A percentile compares a stretch with the other conserved stretches of the same genome.
phyloP scores from a whole-genome alignment of 2,888 invertebrate species.

The Colostygia pectinataria region DNA sequence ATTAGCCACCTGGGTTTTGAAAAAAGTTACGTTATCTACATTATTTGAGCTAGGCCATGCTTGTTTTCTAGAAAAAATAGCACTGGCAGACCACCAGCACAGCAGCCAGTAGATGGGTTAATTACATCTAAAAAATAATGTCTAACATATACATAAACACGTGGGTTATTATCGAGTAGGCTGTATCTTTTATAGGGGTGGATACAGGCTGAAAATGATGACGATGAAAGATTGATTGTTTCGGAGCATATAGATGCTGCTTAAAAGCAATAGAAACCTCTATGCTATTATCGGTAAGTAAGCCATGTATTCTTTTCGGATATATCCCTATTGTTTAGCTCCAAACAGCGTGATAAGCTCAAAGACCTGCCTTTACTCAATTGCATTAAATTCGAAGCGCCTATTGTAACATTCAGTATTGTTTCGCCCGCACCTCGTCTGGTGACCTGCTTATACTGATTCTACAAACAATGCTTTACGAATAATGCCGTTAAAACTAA shows the following conservation, averaged over 20 bases:
- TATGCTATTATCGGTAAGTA: neutral
- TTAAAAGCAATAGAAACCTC: neutral
- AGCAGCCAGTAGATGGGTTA: too few relatives aligned
- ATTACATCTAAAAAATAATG: too few relatives aligned
- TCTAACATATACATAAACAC: too few relatives aligned
- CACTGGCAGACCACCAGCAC: too few relatives aligned
- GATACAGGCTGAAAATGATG: too few relatives aligned
- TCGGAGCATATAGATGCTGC: neutral
- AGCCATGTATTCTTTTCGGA: neutral
- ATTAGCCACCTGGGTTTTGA: too few relatives aligned
- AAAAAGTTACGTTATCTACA: too few relatives aligned
- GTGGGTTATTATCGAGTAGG: too few relatives aligned
- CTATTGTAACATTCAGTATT: conserved; percentile 38
- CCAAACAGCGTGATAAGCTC: conserved; percentile 18
- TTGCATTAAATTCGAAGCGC: conserved; percentile 30
- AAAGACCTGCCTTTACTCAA: conserved; percentile 28
- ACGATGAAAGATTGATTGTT: too few relatives aligned
- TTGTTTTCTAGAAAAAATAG: too few relatives aligned
- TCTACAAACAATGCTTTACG: conserved; percentile 35
- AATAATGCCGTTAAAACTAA: conserved; percentile 11
- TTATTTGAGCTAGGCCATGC: too few relatives aligned
- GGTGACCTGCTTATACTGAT: conserved; percentile 46
- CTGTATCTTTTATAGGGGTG: too few relatives aligned
- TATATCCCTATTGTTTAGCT: conserved; percentile 9
- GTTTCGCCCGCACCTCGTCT: conserved; percentile 45